These are phyloP conservation scores for Diadophis punctatus DNA, from an alignment of 2,113 vertebrate genomes.

Conservation along the genomic window DNA sequence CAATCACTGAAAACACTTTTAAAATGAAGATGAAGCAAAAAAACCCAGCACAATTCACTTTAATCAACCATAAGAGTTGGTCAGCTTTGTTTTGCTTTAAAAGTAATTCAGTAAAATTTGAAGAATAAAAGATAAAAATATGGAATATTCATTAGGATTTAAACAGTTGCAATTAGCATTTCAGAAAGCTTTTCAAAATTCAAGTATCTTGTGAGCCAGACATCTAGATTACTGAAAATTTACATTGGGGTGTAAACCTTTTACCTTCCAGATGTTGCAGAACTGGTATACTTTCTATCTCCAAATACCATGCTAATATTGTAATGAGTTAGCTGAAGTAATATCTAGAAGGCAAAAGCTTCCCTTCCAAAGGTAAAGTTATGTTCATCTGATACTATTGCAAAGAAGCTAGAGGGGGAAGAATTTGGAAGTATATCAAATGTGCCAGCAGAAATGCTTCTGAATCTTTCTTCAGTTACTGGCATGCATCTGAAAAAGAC, in stretches of 20 bases:
- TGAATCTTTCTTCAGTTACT: not conserved
- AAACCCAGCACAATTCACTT: not conserved
- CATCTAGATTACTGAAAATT: not conserved
- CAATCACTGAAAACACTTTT: constrained; percentile 24
- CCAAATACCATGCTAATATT: not conserved
- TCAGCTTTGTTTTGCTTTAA: constrained; percentile 5
- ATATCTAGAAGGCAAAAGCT: not conserved
- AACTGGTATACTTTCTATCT: not conserved
- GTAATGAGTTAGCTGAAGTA: not conserved
- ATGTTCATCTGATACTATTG: not conserved
- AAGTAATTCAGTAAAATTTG: constrained; percentile 8
- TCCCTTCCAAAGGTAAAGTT: not conserved
- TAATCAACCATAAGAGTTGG: not conserved
- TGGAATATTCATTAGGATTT: constrained; percentile 23
- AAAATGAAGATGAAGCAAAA: not conserved
- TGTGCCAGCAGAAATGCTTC: not conserved
- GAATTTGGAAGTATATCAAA: not conserved
- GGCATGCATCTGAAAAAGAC: not conserved
- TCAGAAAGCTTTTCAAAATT: not conserved
- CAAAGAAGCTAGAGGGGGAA: not conserved
- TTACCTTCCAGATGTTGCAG: not conserved
- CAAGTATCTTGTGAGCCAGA: not conserved
- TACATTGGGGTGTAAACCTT: not conserved
- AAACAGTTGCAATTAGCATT: not conserved
- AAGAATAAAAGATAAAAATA: not conserved